These are phyloP conservation scores for Coilia nasus DNA, from an alignment of 2,797 vertebrate genomes.

Conservation along the genomic window DNA sequence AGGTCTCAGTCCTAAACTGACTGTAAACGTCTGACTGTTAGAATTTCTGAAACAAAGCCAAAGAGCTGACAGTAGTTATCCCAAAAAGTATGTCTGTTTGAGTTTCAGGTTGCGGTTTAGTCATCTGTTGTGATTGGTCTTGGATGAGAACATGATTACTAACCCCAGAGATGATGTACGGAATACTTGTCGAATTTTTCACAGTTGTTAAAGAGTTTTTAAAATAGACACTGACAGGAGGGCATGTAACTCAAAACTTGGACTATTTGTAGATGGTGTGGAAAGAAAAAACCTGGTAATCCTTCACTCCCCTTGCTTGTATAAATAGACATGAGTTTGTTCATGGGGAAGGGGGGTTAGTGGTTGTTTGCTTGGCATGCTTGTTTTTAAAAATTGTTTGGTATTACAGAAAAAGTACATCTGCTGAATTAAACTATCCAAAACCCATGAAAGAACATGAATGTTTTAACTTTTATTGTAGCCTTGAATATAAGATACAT, in stretches of 20 bases:
- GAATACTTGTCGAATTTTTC: constrained; percentile 33
- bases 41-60: background rate
- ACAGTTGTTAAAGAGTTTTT: constrained; percentile 42
- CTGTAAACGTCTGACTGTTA: background rate
- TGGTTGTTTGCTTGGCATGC: constrained; percentile 66
- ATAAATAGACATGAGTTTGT: constrained; percentile 65
- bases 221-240: constrained; percentile 44
- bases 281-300: constrained; percentile 58
- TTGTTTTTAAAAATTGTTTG: constrained; percentile 67
- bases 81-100: background rate
- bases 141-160: constrained; percentile 31
- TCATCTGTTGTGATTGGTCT: constrained; percentile 12
- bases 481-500: background rate
- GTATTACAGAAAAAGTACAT: background rate
- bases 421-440: background rate
- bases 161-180: constrained; percentile 35
- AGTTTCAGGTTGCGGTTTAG: background rate
- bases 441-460: background rate
- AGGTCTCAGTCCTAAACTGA: background rate
- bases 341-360: constrained; percentile 52
- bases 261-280: constrained; percentile 59
- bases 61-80: background rate
- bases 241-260: constrained; percentile 52
- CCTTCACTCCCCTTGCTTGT: constrained; percentile 55
- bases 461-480: background rate